These are phyloP conservation scores for Uromys caudimaculatus DNA, from an alignment of 2,797 vertebrate genomes.

Conservation along the genomic window DNA sequence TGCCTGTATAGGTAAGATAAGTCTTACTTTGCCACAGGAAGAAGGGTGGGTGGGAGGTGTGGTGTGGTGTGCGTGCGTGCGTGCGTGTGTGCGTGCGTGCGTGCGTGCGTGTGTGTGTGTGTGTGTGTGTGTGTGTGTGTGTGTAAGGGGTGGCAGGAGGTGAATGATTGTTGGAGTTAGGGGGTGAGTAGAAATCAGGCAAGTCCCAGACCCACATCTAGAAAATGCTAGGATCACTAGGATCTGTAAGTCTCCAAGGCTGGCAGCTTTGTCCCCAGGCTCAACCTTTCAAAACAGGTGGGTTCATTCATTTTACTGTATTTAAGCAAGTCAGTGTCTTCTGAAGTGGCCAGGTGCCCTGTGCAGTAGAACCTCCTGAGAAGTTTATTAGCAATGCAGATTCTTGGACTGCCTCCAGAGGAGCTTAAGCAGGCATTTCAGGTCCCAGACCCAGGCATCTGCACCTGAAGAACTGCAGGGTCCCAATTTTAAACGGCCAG, in stretches of 20 bases:
- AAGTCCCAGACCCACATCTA: background rate
- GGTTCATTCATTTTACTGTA: conserved; percentile 8
- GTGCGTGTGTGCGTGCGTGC: background rate
- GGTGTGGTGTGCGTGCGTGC: background rate
- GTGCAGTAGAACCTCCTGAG: background rate
- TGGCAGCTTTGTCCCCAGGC: background rate
- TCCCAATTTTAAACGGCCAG: conserved; percentile 19
- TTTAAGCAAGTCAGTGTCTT: conserved; percentile 55
- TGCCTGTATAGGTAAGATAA: background rate
- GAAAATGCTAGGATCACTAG: background rate
- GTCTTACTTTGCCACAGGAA: background rate
- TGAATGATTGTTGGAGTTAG: background rate
- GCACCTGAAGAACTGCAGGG: conserved; percentile 6
- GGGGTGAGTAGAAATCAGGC: background rate
- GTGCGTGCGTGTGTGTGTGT: background rate
- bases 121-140: background rate
- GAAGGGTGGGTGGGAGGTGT: background rate
- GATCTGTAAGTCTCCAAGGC: background rate
- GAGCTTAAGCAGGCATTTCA: background rate
- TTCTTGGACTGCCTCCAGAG: background rate
- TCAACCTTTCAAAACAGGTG: conserved; percentile 14
- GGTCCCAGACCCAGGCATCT: background rate
- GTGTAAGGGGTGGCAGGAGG: background rate
- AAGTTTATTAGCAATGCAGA: background rate
- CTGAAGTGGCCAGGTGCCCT: background rate